Percentiles rank a stretch among this genome's conserved stretches.
Conservation (phyloP, 92 coral and sea anemone species). For the Porites evermanni region DNA sequence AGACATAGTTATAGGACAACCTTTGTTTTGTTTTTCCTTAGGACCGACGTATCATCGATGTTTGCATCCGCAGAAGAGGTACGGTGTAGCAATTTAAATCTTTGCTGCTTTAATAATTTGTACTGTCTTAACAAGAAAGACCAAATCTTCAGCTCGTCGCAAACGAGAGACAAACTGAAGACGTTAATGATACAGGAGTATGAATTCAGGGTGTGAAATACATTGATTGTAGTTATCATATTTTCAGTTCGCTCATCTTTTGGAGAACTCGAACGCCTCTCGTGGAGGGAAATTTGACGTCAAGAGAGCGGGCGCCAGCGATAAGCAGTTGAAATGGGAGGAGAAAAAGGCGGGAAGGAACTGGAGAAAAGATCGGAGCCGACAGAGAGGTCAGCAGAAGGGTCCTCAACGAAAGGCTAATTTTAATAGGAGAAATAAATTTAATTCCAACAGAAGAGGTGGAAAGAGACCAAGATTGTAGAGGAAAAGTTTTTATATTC, state of each 20-base stretch:
- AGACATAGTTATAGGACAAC: background rate
- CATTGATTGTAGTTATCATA: background rate
- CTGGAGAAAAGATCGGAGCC: constrained; percentile 45
- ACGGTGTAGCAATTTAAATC: background rate
- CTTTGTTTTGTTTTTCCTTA: background rate
- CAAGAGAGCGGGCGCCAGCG: constrained; percentile 75
- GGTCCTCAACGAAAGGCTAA: constrained; percentile 4
- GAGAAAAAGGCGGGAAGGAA: constrained; percentile 54
- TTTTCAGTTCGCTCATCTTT: constrained; percentile 91
- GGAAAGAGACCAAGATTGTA: constrained; percentile 27
- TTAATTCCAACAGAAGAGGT: constrained; percentile 22
- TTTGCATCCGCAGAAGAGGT: constrained; percentile 99
- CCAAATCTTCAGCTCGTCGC: too few relatives aligned
- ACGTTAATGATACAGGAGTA: too few relatives aligned
- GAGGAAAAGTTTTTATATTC: background rate
- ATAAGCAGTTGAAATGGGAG: constrained; percentile 95
- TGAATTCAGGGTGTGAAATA: too few relatives aligned
- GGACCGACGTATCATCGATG: constrained; percentile 81
- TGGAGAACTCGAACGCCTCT: constrained; percentile 84
- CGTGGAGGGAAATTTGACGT: constrained; percentile 85
- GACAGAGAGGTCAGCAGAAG: constrained; percentile 24
- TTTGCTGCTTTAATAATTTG: too few relatives aligned
- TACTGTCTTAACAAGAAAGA: background rate
- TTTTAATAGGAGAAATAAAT: background rate
- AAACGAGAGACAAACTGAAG: too few relatives aligned